Evolutionary conservation across 2,797 vertebrate species (phyloP).

Genomic region (Erethizon dorsatum): DNA sequence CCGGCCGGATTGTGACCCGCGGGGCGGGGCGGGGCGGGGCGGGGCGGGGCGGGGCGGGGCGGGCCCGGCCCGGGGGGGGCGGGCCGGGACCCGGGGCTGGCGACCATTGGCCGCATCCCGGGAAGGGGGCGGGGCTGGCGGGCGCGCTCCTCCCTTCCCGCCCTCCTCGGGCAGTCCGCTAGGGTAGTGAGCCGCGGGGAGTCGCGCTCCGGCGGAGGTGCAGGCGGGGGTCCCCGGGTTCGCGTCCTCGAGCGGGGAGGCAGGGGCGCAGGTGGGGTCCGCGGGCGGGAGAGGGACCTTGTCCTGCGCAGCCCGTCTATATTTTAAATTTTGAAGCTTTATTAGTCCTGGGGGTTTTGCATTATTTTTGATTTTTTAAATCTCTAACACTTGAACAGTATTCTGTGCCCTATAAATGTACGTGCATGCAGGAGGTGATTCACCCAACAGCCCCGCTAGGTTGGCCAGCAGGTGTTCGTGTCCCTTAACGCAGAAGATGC

Average conservation of each 20-base stretch:
- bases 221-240: neutral
- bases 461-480: neutral
- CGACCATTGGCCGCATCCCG: neutral
- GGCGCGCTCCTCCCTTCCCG: neutral
- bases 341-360: neutral
- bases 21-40: neutral
- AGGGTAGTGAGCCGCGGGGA: neutral
- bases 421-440: neutral
- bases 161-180: neutral
- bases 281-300: neutral
- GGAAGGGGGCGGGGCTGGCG: neutral
- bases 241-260: neutral
- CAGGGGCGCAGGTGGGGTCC: neutral
- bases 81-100: neutral
- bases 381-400: neutral
- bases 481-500: neutral
- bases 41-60: slow-evolving; percentile 38
- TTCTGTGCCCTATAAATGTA: neutral
- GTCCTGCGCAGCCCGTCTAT: neutral
- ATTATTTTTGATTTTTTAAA: neutral
- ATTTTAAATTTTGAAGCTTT: neutral
- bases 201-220: no score
- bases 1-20: neutral
- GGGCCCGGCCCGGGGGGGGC: neutral
- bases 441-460: neutral